phyloP scores from a whole-genome alignment of 2,797 vertebrate genomes.

The Clarias fuscus region DNA sequence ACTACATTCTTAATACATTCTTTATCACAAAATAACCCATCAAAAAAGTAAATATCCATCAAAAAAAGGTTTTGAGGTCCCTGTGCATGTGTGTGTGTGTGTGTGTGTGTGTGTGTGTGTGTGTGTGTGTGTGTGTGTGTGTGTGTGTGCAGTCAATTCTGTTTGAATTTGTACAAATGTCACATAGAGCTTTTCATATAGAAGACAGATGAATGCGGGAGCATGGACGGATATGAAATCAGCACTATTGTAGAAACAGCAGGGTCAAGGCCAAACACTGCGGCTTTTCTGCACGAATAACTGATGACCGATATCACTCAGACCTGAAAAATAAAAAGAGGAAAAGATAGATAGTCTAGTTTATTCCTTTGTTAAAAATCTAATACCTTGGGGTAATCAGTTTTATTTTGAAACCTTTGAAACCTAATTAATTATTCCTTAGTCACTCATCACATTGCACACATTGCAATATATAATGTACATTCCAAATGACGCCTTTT shows the following conservation, averaged over 20 bases:
- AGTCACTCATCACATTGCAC: no score
- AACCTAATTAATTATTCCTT: neutral
- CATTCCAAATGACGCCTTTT: neutral
- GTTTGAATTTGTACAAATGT: conserved; percentile 10
- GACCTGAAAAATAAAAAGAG: neutral
- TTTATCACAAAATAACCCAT: neutral
- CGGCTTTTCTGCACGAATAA: conserved; percentile 9
- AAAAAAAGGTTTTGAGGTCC: no score
- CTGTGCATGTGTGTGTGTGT: neutral
- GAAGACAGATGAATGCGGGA: neutral
- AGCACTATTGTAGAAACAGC: neutral
- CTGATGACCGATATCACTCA: neutral
- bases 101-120: neutral
- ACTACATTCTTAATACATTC: neutral
- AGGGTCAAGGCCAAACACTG: neutral
- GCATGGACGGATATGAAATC: conserved; percentile 6
- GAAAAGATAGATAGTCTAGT: neutral
- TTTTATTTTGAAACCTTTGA: neutral
- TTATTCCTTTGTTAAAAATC: neutral
- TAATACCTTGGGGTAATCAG: neutral
- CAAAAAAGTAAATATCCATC: neutral
- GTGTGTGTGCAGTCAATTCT: neutral
- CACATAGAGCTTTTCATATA: conserved; percentile 1
- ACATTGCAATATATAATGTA: neutral
- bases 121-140: neutral